phyloP scores from a whole-genome alignment of 2,113 vertebrate species.

The Ophthalmolycus amberensis region DNA sequence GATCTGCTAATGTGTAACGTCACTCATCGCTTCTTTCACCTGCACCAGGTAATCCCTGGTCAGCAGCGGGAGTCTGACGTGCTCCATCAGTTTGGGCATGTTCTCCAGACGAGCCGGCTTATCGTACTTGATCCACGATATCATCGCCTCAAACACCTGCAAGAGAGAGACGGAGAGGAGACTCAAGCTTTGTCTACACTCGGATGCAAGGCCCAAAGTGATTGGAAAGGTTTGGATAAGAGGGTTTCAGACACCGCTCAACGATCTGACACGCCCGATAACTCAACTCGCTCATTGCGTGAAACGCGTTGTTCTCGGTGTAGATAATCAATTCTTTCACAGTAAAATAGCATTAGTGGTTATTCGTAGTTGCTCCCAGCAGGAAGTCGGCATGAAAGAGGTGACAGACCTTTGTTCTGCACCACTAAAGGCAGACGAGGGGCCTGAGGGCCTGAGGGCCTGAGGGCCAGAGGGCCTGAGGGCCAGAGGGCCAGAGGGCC shows the following conservation, averaged over 20 bases:
- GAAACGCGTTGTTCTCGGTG: neutral
- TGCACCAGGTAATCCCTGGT: constrained; percentile 96
- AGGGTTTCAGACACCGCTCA: neutral
- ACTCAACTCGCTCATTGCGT: neutral
- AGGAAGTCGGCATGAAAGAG: neutral
- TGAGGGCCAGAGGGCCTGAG: no score
- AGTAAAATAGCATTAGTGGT: neutral
- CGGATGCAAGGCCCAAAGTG: neutral
- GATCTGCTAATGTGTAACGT: neutral
- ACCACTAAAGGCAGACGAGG: no score
- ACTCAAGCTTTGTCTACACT: neutral
- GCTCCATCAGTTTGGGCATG: constrained; percentile 97
- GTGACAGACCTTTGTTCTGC: no score
- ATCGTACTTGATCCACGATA: constrained; percentile 96
- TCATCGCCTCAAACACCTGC: constrained; percentile 97
- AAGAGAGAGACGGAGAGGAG: neutral
- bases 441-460: no score
- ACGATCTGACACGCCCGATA: neutral
- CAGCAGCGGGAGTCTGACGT: constrained; percentile 93
- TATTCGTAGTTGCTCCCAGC: neutral
- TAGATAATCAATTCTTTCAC: neutral
- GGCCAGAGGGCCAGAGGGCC: no score
- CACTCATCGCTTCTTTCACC: constrained; percentile 76
- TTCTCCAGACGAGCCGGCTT: constrained; percentile 91
- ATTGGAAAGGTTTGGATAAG: no score